Evolutionary conservation across 1,140 invertebrate species (phyloP).

Genomic region (Akabosia matsudoensis): DNA sequence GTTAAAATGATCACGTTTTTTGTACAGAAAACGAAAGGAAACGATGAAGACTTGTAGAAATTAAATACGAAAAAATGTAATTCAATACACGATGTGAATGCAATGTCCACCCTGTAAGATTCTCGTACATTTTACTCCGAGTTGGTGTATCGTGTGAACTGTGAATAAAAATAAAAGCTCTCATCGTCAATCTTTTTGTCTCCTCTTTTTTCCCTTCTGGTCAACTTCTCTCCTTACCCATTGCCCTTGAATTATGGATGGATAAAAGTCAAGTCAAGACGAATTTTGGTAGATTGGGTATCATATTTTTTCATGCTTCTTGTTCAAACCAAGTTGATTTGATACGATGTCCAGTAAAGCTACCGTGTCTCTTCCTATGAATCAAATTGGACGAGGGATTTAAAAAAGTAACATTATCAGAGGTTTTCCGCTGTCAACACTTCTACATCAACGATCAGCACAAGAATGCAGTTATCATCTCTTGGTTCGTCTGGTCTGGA

Average conservation of each 20-base stretch:
- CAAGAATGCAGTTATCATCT: no score
- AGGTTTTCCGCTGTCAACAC: no score
- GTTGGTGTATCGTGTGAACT: background rate
- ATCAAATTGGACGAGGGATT: no score
- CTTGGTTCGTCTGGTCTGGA: no score
- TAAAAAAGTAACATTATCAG: no score
- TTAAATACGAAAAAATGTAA: slow-evolving; percentile 18
- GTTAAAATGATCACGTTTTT: no score
- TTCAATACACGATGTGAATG: background rate
- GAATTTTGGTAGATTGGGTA: background rate
- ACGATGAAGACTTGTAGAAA: background rate
- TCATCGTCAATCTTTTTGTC: background rate
- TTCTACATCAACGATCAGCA: no score
- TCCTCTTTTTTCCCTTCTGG: background rate
- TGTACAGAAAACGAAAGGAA: background rate
- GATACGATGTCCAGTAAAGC: background rate
- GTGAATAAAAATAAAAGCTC: background rate
- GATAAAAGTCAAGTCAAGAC: background rate
- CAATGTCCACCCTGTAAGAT: background rate
- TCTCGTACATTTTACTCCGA: no score
- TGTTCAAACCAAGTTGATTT: background rate
- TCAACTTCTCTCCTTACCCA: background rate
- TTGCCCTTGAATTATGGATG: background rate
- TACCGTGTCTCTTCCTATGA: no score
- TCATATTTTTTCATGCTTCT: background rate